Base-by-base conservation (phyloP, 1,140 invertebrate genomes). In the Antheraea mylitta region DNA sequence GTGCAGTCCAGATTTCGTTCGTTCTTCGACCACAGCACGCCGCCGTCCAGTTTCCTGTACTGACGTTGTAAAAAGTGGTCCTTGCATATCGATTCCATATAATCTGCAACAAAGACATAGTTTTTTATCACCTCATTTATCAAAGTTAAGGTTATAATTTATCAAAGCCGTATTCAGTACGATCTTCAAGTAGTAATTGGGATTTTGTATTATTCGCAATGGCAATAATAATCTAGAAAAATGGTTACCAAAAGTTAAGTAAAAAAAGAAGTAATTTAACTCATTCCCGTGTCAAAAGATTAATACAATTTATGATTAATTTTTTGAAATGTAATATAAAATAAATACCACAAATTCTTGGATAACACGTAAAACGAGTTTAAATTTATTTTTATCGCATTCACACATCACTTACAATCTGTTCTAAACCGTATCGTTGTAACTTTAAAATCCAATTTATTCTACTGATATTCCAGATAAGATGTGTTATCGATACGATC, bases 21-120 rank as follows among this genome's bases (percentile, higher is more conserved):
- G 86, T 97, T 97, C 83, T 96, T 95, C 5, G 97, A 98, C 86
- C 94, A 96, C 19, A 98, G 93, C 45, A 98, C 96, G 0, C 97
- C 98, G 11, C 97, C 97, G 78, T 98, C 97, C 71, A 98, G 96
- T 91, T 98, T 98, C 48, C 97, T 93, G 90, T 98, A 98, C 74
- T 98, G 93, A 71, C 96, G 95, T 78, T 96, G 96, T 69, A 97
- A 93, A 91, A 97, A 98, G 86, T 97, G 95, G 81, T 96, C 97
- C 89, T 97, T 97, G 94, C 97, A 98, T 69, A 98, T 90, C 68
- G 95, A 94, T 85, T 96, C 95, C 95, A 97, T 97, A 76, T 97
- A 95, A 94, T 97, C 97, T 98, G 95, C n/a, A 94, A 95, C 45
- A 53, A 53, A 53, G 45, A 53, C 22, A 30, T 30, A 30, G 4